A percentile compares a stretch with the other conserved stretches of the same genome.
These are phyloP conservation scores for Xiphorhynchus elegans DNA, from an alignment of 2,113 vertebrate genomes.

Conservation along the genomic window DNA sequence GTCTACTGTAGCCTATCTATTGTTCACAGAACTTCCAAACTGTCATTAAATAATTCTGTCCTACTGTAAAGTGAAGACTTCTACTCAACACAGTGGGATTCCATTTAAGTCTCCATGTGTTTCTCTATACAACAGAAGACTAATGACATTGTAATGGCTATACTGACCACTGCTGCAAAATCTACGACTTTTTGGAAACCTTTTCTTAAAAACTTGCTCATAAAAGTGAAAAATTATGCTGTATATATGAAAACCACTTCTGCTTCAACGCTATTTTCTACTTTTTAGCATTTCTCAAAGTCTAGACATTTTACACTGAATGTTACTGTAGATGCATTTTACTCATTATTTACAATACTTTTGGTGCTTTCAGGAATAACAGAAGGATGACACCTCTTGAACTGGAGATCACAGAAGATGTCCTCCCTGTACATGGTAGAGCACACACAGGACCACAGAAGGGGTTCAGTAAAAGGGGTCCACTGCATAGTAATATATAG, in stretches of 20 bases:
- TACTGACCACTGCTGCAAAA: neutral
- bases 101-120: neutral
- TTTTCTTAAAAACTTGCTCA: neutral
- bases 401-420: neutral
- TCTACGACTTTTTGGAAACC: neutral
- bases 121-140: neutral
- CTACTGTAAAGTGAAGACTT: neutral
- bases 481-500: neutral
- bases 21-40: constrained; percentile 20
- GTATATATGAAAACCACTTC: neutral
- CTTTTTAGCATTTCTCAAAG: neutral
- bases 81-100: neutral
- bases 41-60: neutral
- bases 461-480: fast-evolving
- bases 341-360: neutral
- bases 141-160: neutral
- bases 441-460: neutral
- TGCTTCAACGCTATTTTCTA: neutral
- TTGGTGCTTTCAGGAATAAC: neutral
- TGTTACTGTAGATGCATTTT: neutral
- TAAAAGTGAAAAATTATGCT: fast-evolving
- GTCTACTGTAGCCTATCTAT: constrained; percentile 7
- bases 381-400: neutral
- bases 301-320: neutral
- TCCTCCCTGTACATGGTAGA: neutral